Evolutionary conservation across 1,140 invertebrate genomes (phyloP).

Genomic region (Fopius arisanus): DNA sequence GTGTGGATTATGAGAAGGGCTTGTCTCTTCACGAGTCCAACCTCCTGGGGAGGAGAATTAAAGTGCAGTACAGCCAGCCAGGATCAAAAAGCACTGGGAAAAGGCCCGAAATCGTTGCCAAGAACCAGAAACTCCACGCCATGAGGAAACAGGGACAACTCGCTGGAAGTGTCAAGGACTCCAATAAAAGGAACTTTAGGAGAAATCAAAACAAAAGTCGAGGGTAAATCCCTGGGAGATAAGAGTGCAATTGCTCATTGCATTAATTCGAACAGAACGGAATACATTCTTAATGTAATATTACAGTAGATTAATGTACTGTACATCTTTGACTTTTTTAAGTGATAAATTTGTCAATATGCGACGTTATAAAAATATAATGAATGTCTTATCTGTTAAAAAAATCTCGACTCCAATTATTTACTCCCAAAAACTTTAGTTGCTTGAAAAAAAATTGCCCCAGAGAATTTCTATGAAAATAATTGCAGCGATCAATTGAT

Average conservation of each 20-base stretch:
- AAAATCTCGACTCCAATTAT: background rate
- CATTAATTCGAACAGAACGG: background rate
- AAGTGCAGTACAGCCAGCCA: conserved; percentile 58
- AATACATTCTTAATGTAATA: background rate
- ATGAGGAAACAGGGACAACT: conserved; percentile 60
- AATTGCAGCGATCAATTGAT: no score
- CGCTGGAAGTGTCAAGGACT: conserved; percentile 52
- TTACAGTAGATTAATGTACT: background rate
- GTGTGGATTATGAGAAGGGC: conserved; percentile 62
- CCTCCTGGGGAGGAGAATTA: conserved; percentile 59
- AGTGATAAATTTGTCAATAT: background rate
- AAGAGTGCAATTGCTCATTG: background rate
- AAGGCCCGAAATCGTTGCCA: conserved; percentile 53
- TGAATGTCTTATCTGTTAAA: background rate
- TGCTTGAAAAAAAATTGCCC: no score
- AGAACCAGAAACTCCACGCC: conserved; percentile 63
- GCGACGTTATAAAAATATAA: background rate
- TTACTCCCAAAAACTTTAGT: no score
- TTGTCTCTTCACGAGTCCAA: conserved; percentile 61
- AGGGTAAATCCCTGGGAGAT: background rate
- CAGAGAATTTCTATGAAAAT: no score
- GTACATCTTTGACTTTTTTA: background rate
- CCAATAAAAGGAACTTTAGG: conserved; percentile 53
- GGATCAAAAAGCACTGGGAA: conserved; percentile 51
- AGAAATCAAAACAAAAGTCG: conserved; percentile 37